Conservation (phyloP, 2,888 invertebrate genomes). For the Ophioninae sp. region DNA sequence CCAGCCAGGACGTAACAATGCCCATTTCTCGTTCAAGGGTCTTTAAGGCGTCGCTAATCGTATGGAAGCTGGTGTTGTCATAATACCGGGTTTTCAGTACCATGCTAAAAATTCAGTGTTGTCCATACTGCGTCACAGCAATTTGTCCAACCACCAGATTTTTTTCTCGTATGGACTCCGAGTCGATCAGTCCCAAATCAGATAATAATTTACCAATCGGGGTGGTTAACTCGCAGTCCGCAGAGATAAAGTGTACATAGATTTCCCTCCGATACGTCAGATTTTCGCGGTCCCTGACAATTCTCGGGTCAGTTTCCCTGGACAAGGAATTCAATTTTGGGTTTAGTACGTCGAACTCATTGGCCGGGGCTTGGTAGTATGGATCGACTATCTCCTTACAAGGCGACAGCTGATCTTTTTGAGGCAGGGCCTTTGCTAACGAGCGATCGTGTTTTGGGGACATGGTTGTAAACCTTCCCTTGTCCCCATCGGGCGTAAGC, state of each 20-base stretch:
- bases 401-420: background rate
- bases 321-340: background rate
- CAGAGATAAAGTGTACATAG: conserved; percentile 45
- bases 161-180: background rate
- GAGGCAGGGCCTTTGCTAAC: background rate
- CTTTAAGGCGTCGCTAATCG: background rate
- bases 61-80: background rate
- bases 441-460: background rate
- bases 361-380: too few species aligned
- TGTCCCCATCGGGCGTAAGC: background rate
- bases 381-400: background rate
- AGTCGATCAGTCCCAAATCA: background rate
- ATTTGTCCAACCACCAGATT: conserved; percentile 6
- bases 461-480: background rate
- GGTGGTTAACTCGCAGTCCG: conserved; percentile 17
- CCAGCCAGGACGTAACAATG: too few species aligned
- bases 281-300: conserved; percentile 4
- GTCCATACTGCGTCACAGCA: background rate
- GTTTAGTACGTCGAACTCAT: background rate
- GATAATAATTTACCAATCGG: conserved; percentile 25
- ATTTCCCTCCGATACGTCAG: conserved; percentile 32
- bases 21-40: background rate
- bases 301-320: background rate
- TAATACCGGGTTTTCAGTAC: conserved; percentile 13
- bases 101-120: conserved; percentile 16